These are phyloP conservation scores for Gymnodraco acuticeps DNA, from an alignment of 2,797 vertebrate species.

Conservation along the genomic window DNA sequence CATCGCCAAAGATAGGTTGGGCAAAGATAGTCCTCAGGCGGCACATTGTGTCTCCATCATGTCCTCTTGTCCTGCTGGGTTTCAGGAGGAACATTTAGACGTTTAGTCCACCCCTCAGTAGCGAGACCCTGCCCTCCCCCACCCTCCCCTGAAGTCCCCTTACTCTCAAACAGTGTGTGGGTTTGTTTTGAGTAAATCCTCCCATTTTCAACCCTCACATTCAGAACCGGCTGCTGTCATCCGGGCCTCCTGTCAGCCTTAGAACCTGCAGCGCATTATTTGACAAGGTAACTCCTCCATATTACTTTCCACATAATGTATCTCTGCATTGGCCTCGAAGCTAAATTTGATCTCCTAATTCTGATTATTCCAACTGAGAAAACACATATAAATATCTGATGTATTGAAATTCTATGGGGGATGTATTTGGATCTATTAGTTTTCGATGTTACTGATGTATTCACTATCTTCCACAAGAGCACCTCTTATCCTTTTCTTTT, in stretches of 20 bases:
- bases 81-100: constrained; percentile 30
- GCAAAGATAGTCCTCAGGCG: constrained; percentile 20
- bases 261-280: constrained; percentile 90
- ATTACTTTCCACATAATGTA: constrained; percentile 77
- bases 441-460: constrained; percentile 43
- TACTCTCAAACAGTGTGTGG: constrained; percentile 77
- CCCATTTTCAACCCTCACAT: constrained; percentile 86
- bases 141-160: constrained; percentile 49
- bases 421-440: constrained; percentile 40
- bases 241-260: constrained; percentile 89
- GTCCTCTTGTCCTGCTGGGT: constrained; percentile 40
- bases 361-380: constrained; percentile 39
- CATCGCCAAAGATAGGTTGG: neutral
- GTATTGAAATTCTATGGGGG: constrained; percentile 45
- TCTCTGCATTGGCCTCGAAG: constrained; percentile 75
- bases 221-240: constrained; percentile 90
- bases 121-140: constrained; percentile 29
- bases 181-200: constrained; percentile 84
- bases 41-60: constrained; percentile 25
- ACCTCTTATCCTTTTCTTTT: constrained; percentile 32
- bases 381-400: constrained; percentile 49
- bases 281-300: constrained; percentile 87
- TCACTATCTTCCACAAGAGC: constrained; percentile 47
- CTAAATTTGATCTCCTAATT: constrained; percentile 62
- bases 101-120: constrained; percentile 54